Percentiles rank a stretch among this genome's conserved stretches.
Evolutionary conservation across 2,888 invertebrate species (phyloP).

Genomic region (Salticus scenicus): DNA sequence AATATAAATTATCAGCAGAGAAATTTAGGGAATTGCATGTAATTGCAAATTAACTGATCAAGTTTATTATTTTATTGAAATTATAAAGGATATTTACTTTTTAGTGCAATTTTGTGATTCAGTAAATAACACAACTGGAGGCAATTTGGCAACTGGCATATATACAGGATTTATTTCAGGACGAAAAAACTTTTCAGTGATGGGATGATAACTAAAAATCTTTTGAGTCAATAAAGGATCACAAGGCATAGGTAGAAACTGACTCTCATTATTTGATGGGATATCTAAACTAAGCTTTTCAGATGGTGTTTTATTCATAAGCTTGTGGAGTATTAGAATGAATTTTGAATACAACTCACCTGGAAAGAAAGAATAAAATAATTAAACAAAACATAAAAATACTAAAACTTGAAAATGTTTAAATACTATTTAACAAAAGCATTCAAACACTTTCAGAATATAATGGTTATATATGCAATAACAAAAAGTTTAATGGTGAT

Average conservation of each 20-base stretch:
- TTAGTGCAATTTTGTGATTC: slow-evolving; percentile 6
- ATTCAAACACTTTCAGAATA: no score
- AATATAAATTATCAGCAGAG: no score
- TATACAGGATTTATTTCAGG: slow-evolving; percentile 48
- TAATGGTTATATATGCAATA: no score
- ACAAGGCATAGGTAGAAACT: not conserved
- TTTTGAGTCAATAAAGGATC: slow-evolving; percentile 46
- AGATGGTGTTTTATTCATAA: slow-evolving; percentile 10
- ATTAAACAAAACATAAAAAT: no score
- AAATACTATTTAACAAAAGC: no score
- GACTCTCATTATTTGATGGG: no score
- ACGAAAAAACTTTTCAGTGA: slow-evolving; percentile 33
- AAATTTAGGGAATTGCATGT: no score
- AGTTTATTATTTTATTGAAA: not conserved
- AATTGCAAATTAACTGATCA: no score
- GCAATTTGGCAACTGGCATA: not conserved
- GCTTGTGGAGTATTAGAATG: slow-evolving; percentile 30
- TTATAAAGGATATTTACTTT: slow-evolving; percentile 1
- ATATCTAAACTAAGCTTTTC: not conserved
- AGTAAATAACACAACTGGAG: slow-evolving; percentile 27
- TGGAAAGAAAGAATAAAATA: not conserved
- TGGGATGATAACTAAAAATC: slow-evolving; percentile 18
- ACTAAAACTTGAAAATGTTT: no score
- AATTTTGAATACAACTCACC: slow-evolving; percentile 46
- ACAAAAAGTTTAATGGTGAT: no score